A percentile compares a stretch with the other conserved stretches of the same genome.
Conservation (phyloP, 1,140 invertebrate species). For the Papilio xuthus region DNA sequence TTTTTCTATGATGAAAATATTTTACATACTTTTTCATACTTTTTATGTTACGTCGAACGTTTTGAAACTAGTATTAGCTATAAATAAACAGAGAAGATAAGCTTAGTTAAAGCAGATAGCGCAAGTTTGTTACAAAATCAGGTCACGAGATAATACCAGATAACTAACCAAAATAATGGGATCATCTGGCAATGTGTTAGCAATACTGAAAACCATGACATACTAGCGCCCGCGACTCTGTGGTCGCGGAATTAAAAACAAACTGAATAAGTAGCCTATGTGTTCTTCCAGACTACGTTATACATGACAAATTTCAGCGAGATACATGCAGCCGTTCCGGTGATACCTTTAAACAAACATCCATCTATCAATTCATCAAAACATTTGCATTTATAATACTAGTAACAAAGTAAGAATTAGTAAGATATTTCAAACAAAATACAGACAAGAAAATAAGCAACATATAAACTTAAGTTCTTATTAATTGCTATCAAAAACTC, state of each 20-base stretch:
- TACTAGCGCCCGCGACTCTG: too few species aligned
- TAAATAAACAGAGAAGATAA: constrained; percentile 33
- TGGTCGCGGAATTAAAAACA: too few species aligned
- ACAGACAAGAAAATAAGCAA: background rate
- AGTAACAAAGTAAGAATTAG: too few species aligned
- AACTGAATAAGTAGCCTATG: too few species aligned
- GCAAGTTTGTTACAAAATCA: constrained; percentile 29
- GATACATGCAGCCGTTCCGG: too few species aligned
- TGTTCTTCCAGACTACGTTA: too few species aligned
- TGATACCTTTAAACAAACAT: too few species aligned
- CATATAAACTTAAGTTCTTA: too few species aligned
- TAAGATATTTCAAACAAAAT: background rate
- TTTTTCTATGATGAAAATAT: background rate
- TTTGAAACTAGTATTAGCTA: constrained; percentile 12
- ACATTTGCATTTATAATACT: too few species aligned
- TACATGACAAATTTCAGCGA: too few species aligned
- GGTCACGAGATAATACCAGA: constrained; percentile 30
- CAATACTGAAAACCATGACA: background rate
- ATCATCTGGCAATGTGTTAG: constrained; percentile 11
- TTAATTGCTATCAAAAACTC: too few species aligned
- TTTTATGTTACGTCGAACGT: background rate
- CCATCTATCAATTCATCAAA: too few species aligned
- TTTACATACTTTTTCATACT: constrained; percentile 6
- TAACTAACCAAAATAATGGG: constrained; percentile 28
- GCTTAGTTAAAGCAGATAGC: constrained; percentile 27